phyloP scores from a whole-genome alignment of 2,113 vertebrate genomes.

The Takifugu flavidus region DNA sequence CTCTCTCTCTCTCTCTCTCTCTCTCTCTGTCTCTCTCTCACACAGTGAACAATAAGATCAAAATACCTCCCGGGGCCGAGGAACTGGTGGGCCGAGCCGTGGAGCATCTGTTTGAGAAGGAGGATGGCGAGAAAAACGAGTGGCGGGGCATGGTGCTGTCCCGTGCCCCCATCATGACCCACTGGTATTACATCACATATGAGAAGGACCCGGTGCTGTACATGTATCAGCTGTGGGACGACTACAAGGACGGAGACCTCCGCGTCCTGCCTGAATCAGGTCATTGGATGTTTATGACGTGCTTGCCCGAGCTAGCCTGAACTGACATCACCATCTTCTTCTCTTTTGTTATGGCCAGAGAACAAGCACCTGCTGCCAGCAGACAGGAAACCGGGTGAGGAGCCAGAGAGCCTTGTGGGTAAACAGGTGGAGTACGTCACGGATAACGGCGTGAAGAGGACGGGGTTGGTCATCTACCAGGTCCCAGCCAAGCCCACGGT shows the following conservation, averaged over 20 bases:
- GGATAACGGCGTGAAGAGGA: slow-evolving; percentile 80
- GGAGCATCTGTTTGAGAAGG: slow-evolving; percentile 82
- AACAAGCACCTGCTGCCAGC: slow-evolving; percentile 81
- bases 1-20: slow-evolving; percentile 11
- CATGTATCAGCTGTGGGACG: slow-evolving; percentile 83
- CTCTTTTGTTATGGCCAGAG: slow-evolving; percentile 52
- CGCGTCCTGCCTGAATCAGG: slow-evolving; percentile 80
- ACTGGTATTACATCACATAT: slow-evolving; percentile 84
- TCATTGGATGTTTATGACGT: slow-evolving; percentile 14
- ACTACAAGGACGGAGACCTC: slow-evolving; percentile 80
- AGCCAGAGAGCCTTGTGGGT: slow-evolving; percentile 82
- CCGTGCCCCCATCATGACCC: slow-evolving; percentile 80
- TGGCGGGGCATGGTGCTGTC: slow-evolving; percentile 83
- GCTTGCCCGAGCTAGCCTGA: too few relatives aligned
- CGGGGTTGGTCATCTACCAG: slow-evolving; percentile 81
- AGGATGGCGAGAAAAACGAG: slow-evolving; percentile 80
- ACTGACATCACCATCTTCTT: not conserved
- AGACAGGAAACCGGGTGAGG: slow-evolving; percentile 80
- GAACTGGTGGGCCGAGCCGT: slow-evolving; percentile 79
- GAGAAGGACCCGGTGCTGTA: slow-evolving; percentile 83
- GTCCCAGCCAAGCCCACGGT: slow-evolving; percentile 80
- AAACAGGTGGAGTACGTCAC: slow-evolving; percentile 83
- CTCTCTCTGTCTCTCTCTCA: slow-evolving; percentile 20
- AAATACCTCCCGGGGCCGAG: slow-evolving; percentile 76
- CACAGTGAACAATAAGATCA: slow-evolving; percentile 80